Conservation (phyloP, 2,888 invertebrate genomes). For the Allacma fusca region DNA sequence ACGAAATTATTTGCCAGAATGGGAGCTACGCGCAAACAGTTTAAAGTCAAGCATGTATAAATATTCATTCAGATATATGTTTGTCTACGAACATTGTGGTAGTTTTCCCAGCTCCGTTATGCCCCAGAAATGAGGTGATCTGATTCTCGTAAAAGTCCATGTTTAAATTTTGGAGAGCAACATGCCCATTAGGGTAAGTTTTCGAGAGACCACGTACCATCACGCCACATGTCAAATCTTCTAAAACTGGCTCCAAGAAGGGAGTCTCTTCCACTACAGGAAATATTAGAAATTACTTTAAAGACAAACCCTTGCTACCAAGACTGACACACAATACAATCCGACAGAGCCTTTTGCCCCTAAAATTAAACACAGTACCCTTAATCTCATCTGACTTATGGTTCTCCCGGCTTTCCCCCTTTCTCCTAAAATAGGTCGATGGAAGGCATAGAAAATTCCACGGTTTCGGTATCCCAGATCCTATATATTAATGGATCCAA, state of each 20-base stretch:
- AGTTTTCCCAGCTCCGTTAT: constrained; percentile 93
- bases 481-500: constrained; percentile 2
- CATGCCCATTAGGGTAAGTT: constrained; percentile 71
- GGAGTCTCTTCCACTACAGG: background rate
- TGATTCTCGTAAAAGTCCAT: constrained; percentile 83
- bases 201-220: constrained; percentile 77
- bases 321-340: too few relatives aligned
- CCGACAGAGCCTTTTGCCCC: too few relatives aligned
- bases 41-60: too few relatives aligned
- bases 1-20: too few relatives aligned
- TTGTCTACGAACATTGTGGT: constrained; percentile 76
- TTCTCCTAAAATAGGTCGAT: background rate
- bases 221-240: constrained; percentile 65
- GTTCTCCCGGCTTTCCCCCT: background rate
- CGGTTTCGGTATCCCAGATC: constrained; percentile 68
- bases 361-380: background rate
- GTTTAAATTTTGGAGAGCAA: constrained; percentile 79
- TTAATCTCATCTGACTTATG: background rate
- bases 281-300: background rate
- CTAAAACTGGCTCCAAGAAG: background rate
- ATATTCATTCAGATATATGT: too few relatives aligned
- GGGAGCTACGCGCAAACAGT: too few relatives aligned
- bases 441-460: constrained; percentile 67
- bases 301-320: too few relatives aligned
- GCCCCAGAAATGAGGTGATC: constrained; percentile 84